Evolutionary conservation across 2,888 invertebrate genomes (phyloP), one percentile per base, ranked within the genome.

Genomic region (Tachina lurida): DNA sequence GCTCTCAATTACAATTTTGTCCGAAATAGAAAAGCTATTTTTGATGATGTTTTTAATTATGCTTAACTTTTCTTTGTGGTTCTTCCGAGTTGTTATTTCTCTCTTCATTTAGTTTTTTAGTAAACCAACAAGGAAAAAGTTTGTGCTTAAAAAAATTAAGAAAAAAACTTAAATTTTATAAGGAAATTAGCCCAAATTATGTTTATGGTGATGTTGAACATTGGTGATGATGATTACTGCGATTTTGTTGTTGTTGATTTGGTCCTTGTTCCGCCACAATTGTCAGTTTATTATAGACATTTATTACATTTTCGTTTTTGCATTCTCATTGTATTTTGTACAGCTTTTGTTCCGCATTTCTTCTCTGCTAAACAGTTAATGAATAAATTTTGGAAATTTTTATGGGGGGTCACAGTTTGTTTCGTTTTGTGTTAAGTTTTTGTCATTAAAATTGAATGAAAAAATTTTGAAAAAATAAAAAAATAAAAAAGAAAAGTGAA

Each of bases 131-230:
- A 2, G 17, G 31, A 43, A 45, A 31, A 73, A 73, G 58, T 58
- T 73, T 73, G 7, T 49, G 9, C 17, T 2, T n/a, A 43, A n/a
- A 56, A n/a, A 76, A 67, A 60, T 63, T n/a, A 12, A 70, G 52
- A 70, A 65, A 60, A 76, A 80, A 73, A 56, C 71, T 76, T 76
- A 12, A 17, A 56, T 47, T 76, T 73, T 54, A 43, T 74, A 81
- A 22, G 56, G 31, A 81, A 84, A 84, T 84, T 81, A 81, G 73
- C 71, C 62, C 47, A 84, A 77, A 80, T 84, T 84, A 81, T 81
- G 22, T 68, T 67, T 49, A 58, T 77, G 31, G 31, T 58, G 47
- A 56, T 41, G 52, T 63, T 43, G 71, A 22, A 47, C 45, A 56
- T 15, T 52, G 12, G 10, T 67, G 15, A 10, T 41, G 31, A 56